Conservation (phyloP, 2,888 invertebrate genomes). For the Heliconius erato region DNA sequence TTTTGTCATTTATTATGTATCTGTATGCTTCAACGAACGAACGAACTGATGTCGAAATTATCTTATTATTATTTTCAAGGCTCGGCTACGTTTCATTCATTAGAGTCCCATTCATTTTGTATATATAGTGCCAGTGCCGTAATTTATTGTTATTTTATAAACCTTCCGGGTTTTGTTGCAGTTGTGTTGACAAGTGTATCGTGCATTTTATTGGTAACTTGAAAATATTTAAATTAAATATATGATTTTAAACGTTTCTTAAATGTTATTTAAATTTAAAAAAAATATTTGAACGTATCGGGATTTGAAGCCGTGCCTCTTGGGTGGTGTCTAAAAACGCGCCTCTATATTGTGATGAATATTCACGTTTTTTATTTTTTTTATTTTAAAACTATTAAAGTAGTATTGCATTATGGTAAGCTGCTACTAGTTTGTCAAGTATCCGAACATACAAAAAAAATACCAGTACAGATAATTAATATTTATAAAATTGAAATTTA, state of each 20-base stretch:
- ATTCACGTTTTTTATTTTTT: too few species aligned
- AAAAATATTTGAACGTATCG: too few species aligned
- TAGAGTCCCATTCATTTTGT: slow-evolving; percentile 38
- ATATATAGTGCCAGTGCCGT: slow-evolving; percentile 23
- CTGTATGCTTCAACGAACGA: slow-evolving; percentile 18
- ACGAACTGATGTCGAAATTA: slow-evolving; percentile 31
- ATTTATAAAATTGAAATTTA: not conserved
- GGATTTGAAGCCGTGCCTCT: too few species aligned
- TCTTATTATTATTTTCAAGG: slow-evolving; percentile 40
- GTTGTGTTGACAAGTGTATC: slow-evolving; percentile 23
- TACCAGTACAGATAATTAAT: not conserved
- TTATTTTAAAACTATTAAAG: too few species aligned
- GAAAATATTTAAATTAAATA: too few species aligned
- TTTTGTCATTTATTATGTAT: slow-evolving; percentile 42
- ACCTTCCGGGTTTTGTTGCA: slow-evolving; percentile 32
- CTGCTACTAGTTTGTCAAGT: not conserved
- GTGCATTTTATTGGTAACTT: slow-evolving; percentile 18
- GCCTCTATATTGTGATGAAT: too few species aligned
- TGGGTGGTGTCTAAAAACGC: too few species aligned
- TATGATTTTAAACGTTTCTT: too few species aligned
- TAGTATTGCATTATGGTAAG: too few species aligned
- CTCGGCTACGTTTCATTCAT: slow-evolving; percentile 42
- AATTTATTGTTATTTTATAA: slow-evolving; percentile 32
- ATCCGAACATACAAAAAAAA: not conserved
- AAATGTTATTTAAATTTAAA: too few species aligned